A percentile compares a stretch with the other conserved stretches of the same genome.
These are phyloP conservation scores for Bovichtus variegatus DNA, from an alignment of 2,797 vertebrate genomes.

Conservation along the genomic window DNA sequence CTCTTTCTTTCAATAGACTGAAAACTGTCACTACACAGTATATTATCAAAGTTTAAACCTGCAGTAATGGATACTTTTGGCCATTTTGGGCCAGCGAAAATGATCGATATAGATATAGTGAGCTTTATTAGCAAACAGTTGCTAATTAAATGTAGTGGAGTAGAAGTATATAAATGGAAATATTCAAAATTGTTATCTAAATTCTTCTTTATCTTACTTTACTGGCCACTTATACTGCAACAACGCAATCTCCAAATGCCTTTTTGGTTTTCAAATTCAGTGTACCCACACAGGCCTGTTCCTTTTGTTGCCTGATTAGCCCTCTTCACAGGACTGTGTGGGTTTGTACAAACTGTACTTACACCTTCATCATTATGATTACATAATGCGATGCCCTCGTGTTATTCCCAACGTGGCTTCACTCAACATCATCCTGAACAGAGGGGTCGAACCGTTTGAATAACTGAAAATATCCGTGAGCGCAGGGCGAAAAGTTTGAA, in stretches of 20 bases:
- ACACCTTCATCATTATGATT: not conserved
- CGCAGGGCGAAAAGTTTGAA: not conserved
- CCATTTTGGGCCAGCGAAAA: not conserved
- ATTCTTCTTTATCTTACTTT: not conserved
- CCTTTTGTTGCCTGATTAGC: conserved; percentile 20
- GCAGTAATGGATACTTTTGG: too few relatives aligned
- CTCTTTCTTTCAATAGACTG: not conserved
- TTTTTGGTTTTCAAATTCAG: not conserved
- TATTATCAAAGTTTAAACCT: not conserved
- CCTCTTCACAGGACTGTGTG: conserved; percentile 16
- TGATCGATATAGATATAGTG: not conserved
- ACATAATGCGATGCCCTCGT: not conserved
- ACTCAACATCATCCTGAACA: not conserved
- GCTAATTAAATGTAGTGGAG: too few relatives aligned
- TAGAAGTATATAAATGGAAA: too few relatives aligned
- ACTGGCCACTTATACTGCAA: not conserved
- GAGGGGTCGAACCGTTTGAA: not conserved
- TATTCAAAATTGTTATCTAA: too few relatives aligned
- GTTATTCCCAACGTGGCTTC: not conserved
- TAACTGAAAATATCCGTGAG: not conserved
- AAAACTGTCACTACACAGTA: not conserved
- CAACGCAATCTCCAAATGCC: not conserved
- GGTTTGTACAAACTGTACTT: not conserved
- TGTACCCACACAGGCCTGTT: conserved; percentile 26
- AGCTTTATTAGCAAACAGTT: too few relatives aligned